Evolutionary conservation across 2,113 vertebrate genomes (phyloP).

Genomic region (Marmota monax): DNA sequence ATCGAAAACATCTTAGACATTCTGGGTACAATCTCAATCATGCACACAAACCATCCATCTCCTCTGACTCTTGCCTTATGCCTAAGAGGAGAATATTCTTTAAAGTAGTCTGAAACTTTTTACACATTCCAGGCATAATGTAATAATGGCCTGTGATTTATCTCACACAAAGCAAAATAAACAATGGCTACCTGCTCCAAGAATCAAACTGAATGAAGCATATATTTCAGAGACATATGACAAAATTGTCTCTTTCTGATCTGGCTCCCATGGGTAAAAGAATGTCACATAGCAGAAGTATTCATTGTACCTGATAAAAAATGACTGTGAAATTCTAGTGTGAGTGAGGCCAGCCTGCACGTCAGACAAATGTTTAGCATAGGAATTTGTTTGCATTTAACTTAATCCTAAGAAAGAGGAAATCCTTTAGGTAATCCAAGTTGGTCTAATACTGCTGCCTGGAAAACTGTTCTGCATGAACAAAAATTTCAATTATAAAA

Average conservation of each 20-base stretch:
- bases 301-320: conserved; percentile 22
- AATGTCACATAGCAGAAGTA: not conserved
- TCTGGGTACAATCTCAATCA: not conserved
- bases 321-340: not conserved
- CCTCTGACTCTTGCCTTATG: not conserved
- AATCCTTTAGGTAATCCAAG: not conserved
- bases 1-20: not conserved
- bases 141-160: not conserved
- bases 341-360: not conserved
- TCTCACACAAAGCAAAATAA: not conserved
- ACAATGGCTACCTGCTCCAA: not conserved
- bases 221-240: not conserved
- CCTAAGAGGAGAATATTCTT: not conserved
- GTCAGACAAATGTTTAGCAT: not conserved
- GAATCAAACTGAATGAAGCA: not conserved
- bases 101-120: not conserved
- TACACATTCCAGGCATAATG: not conserved
- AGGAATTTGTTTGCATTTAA: not conserved
- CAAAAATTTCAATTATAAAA: not conserved
- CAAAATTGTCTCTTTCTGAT: not conserved
- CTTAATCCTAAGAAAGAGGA: conserved; percentile 7
- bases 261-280: not conserved
- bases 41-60: not conserved
- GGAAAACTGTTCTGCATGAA: not conserved
- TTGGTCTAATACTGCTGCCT: not conserved